Percentiles rank a stretch among this genome's conserved stretches.
Evolutionary conservation across 2,888 invertebrate species (phyloP).

Genomic region (Dryococelus australis): DNA sequence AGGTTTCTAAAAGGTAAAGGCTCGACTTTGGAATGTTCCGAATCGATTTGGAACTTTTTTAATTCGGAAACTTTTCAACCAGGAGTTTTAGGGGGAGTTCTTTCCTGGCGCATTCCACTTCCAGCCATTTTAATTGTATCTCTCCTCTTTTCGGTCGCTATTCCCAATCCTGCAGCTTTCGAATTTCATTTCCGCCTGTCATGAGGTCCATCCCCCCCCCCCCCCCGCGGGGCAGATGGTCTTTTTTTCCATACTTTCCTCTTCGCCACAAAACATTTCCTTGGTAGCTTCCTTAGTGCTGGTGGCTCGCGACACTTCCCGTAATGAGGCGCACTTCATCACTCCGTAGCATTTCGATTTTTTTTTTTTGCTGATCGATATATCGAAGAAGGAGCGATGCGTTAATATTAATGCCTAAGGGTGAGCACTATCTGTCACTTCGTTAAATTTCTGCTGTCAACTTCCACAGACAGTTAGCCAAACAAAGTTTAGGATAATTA

Average conservation of each 20-base stretch:
- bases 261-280: neutral
- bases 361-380: too few species aligned
- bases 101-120: neutral
- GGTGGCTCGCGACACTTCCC: neutral
- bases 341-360: neutral
- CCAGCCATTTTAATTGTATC: slow-evolving; percentile 13
- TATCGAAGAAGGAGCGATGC: too few species aligned
- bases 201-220: too few species aligned
- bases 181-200: neutral
- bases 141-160: neutral
- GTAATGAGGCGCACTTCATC: neutral
- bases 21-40: neutral
- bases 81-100: neutral
- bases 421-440: too few species aligned
- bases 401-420: too few species aligned
- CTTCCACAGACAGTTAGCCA: too few species aligned
- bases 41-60: neutral
- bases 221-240: neutral
- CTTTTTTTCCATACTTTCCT: neutral
- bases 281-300: neutral
- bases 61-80: neutral
- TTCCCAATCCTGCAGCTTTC: neutral
- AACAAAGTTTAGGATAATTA: too few species aligned
- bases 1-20: neutral
- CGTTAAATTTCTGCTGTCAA: too few species aligned